phyloP scores from a whole-genome alignment of 2,113 vertebrate species.

The Caranx ignobilis region DNA sequence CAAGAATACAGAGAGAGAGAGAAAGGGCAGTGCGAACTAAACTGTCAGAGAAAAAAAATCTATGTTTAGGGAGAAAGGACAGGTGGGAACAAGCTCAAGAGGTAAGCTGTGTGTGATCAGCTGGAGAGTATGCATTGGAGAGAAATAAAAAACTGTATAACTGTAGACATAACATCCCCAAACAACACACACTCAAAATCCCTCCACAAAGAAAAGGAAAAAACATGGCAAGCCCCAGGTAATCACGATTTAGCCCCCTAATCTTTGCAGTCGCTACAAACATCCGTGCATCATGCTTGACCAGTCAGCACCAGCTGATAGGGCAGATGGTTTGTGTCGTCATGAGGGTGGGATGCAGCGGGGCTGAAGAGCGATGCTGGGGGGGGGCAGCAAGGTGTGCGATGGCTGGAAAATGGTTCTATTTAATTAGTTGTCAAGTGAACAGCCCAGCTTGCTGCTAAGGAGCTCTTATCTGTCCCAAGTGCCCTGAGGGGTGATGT shows the following conservation, averaged over 20 bases:
- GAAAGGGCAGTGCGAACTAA: background rate
- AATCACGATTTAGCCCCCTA: background rate
- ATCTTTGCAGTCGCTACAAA: background rate
- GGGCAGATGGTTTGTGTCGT: slow-evolving; percentile 91
- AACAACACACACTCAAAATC: too few relatives aligned
- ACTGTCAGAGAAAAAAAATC: too few relatives aligned
- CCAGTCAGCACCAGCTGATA: slow-evolving; percentile 87
- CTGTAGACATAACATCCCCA: too few relatives aligned
- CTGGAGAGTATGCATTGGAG: background rate
- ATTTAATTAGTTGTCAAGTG: slow-evolving; percentile 96
- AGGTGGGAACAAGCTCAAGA: background rate
- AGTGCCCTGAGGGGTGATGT: slow-evolving; percentile 25
- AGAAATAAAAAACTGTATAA: too few relatives aligned
- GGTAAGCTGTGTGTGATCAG: background rate
- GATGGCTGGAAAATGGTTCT: slow-evolving; percentile 90
- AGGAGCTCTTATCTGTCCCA: slow-evolving; percentile 75
- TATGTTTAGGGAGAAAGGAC: background rate
- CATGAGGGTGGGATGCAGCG: slow-evolving; percentile 78
- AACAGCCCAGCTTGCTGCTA: slow-evolving; percentile 84
- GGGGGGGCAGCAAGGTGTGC: slow-evolving; percentile 83
- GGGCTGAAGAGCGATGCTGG: slow-evolving; percentile 82
- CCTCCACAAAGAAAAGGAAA: background rate
- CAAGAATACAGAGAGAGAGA: background rate
- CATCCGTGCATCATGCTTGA: slow-evolving; percentile 54
- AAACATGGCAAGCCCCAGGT: background rate